phyloP scores from a whole-genome alignment of 2,797 vertebrate genomes.

The Cyprinella venusta region DNA sequence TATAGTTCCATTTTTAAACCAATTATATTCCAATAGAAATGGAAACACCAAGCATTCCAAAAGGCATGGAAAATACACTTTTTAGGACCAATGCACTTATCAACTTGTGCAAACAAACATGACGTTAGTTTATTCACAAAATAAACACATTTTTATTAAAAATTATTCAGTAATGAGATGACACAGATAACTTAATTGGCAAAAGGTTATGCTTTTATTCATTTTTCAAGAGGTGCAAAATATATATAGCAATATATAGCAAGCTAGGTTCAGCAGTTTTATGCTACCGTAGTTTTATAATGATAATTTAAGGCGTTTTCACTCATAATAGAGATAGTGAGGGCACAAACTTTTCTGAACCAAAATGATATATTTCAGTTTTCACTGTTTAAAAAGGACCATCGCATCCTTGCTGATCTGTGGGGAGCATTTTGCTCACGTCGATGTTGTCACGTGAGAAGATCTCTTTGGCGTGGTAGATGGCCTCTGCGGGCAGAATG shows the following conservation, averaged over 20 bases:
- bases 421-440: constrained; percentile 69
- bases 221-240: background rate
- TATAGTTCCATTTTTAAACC: background rate
- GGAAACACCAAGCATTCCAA: background rate
- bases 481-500: constrained; percentile 58
- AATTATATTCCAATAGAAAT: background rate
- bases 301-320: background rate
- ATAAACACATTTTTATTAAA: background rate
- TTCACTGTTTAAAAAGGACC: background rate
- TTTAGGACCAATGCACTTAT: background rate
- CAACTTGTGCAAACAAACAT: background rate
- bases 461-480: constrained; percentile 67
- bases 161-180: background rate
- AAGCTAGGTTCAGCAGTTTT: background rate
- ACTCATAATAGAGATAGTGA: constrained; percentile 1
- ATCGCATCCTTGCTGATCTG: constrained; percentile 74
- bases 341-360: background rate
- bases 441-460: constrained; percentile 69
- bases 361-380: background rate
- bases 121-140: background rate
- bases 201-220: background rate
- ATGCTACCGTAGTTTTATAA: background rate
- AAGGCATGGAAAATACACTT: background rate
- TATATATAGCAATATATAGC: background rate
- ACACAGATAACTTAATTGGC: background rate